Evolutionary conservation across 2,888 invertebrate species (phyloP), one percentile per base, ranked within the genome.

Genomic region (Catocala sponsa): DNA sequence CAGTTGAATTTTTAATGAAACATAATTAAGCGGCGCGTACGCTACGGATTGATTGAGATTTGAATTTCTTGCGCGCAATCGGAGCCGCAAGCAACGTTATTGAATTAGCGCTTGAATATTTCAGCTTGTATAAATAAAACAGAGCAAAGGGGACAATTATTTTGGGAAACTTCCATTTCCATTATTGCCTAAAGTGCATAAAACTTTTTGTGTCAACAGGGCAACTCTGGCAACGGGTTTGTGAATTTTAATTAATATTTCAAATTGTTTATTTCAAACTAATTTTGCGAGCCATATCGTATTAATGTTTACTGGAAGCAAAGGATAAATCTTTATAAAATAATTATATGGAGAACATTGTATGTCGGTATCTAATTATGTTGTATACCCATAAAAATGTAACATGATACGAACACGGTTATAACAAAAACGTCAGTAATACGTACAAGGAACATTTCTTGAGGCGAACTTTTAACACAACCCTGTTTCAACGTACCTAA

Each of bases 1-100:
- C 79, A 81, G 85, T 87, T 90, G 91, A 93, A 91, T 91, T 91
- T 92, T 92, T 91, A 91, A 94, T 93, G 88, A 88, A 90, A 88
- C 85, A 84, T 89, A 88, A 90, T 86, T 83, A 87, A 90, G 82
- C 79, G 79, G 80, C 83, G 87, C 86, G 85, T 79, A 85, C 84
- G 81, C 84, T 76, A 73, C 77, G 80, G 87, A 91, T 92, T 92
- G 92, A 93, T 94, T 91, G 90, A 86, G 87, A 89, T 92, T 94
- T 92, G 88, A 91, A 92, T 91, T 90, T 89, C 88, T 90, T 87
- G 88, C 85, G 86, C 86, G 81, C 89, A 90, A 88, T 89, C 87
- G 88, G 85, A 85, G 80, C 81, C 79, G 80, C 84, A 73, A 78
- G 77, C 76, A 73, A 63, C 80, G 80, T 88, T 89, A 91, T 91